Evolutionary conservation across 2,888 invertebrate genomes (phyloP).

Genomic region (Helicoverpa assulta): DNA sequence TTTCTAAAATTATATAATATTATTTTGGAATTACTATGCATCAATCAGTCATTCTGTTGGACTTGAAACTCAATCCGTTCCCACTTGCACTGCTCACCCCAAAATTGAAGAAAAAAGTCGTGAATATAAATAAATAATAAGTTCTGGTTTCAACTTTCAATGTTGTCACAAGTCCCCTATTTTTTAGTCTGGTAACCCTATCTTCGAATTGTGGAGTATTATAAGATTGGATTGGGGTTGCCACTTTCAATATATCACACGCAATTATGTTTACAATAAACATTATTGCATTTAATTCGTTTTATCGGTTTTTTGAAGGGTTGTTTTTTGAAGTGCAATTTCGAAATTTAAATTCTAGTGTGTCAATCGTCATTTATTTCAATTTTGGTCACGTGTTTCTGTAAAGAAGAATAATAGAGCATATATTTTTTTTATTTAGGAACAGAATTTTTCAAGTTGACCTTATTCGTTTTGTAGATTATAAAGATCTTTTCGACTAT

Average conservation of each 20-base stretch:
- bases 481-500: too few species aligned
- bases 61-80: conserved; percentile 4
- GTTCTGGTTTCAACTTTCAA: conserved; percentile 55
- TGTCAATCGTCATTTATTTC: conserved; percentile 1
- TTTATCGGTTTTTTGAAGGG: conserved; percentile 58
- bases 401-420: too few species aligned
- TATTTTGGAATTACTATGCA: too few species aligned
- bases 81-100: conserved; percentile 17
- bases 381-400: too few species aligned
- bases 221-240: conserved; percentile 61
- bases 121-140: conserved; percentile 48
- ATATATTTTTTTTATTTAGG: too few species aligned
- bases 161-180: conserved; percentile 55
- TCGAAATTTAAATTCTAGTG: conserved; percentile 34
- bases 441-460: too few species aligned
- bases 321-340: conserved; percentile 19
- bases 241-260: conserved; percentile 62
- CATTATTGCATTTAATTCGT: conserved; percentile 64
- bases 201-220: conserved; percentile 58
- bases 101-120: conserved; percentile 28
- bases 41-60: too few species aligned
- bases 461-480: too few species aligned
- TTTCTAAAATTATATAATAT: too few species aligned
- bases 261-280: conserved; percentile 74
- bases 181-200: conserved; percentile 60